phyloP scores from a whole-genome alignment of 2,888 invertebrate genomes.

The Thalpophila matura region DNA sequence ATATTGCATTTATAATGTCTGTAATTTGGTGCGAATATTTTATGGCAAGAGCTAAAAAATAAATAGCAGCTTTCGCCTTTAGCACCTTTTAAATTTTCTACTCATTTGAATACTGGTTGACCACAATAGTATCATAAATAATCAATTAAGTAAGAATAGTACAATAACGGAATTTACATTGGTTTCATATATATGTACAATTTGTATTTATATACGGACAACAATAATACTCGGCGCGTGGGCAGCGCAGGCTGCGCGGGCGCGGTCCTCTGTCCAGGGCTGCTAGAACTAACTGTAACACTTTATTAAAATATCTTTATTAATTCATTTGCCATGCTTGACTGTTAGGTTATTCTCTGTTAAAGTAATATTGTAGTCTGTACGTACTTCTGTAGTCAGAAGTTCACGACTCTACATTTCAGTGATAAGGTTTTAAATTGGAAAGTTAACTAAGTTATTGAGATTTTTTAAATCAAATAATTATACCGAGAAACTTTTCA shows the following conservation, averaged over 20 bases:
- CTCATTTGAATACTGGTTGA: slow-evolving; percentile 35
- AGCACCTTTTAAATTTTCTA: slow-evolving; percentile 19
- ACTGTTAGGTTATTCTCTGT: background rate
- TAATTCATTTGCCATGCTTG: slow-evolving; percentile 17
- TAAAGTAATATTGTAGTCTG: background rate
- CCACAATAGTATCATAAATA: slow-evolving; percentile 24
- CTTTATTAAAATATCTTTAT: slow-evolving; percentile 19
- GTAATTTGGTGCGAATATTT: slow-evolving; percentile 40
- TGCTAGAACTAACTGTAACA: slow-evolving; percentile 52
- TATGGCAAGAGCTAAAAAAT: slow-evolving; percentile 18
- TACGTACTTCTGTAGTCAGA: no score
- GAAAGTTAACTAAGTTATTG: background rate
- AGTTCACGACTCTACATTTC: no score
- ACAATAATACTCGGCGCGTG: slow-evolving; percentile 72
- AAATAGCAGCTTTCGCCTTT: slow-evolving; percentile 11
- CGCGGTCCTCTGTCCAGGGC: slow-evolving; percentile 68
- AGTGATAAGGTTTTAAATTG: background rate
- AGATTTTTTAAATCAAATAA: background rate
- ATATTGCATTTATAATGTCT: slow-evolving; percentile 30
- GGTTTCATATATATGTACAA: slow-evolving; percentile 56
- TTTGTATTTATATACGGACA: slow-evolving; percentile 65
- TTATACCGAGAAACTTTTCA: background rate
- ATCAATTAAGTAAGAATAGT: slow-evolving; percentile 39
- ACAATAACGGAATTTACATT: slow-evolving; percentile 55
- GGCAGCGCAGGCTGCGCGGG: slow-evolving; percentile 69